A percentile compares a stretch with the other conserved stretches of the same genome.
phyloP scores from a whole-genome alignment of 1,140 invertebrate species.

The Trichonephila clavata region DNA sequence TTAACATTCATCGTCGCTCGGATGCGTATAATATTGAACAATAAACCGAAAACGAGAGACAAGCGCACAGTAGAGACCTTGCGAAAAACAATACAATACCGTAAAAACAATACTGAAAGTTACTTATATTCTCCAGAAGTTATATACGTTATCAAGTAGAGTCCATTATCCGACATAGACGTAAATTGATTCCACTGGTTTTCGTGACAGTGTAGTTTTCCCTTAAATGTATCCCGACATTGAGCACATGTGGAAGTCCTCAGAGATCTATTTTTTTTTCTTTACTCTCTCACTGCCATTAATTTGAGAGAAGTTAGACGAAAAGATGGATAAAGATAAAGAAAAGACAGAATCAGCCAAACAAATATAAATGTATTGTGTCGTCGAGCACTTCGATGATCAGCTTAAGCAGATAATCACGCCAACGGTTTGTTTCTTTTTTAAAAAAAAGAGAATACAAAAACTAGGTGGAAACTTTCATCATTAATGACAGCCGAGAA shows the following conservation, averaged over 20 bases:
- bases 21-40: not conserved
- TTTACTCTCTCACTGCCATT: not conserved
- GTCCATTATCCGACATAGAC: not conserved
- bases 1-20: not conserved
- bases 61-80: not conserved
- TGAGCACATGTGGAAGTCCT: not conserved
- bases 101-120: constrained; percentile 2
- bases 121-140: not conserved
- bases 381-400: not conserved
- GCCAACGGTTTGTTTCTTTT: not conserved
- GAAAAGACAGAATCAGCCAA: not conserved
- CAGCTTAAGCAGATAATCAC: not conserved
- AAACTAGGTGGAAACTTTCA: constrained; percentile 24
- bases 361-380: not conserved
- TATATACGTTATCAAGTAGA: not conserved
- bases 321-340: not conserved
- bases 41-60: not conserved
- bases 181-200: not conserved
- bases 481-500: not conserved
- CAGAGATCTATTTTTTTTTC: not conserved
- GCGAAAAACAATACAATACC: not conserved
- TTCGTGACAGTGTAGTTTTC: constrained; percentile 23
- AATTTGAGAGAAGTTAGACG: not conserved
- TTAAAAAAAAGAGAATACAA: not conserved
- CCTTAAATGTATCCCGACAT: not conserved